A percentile compares a stretch with the other conserved stretches of the same genome.
Conservation (phyloP, 2,797 vertebrate species). For the Lagocephalus sceleratus region DNA sequence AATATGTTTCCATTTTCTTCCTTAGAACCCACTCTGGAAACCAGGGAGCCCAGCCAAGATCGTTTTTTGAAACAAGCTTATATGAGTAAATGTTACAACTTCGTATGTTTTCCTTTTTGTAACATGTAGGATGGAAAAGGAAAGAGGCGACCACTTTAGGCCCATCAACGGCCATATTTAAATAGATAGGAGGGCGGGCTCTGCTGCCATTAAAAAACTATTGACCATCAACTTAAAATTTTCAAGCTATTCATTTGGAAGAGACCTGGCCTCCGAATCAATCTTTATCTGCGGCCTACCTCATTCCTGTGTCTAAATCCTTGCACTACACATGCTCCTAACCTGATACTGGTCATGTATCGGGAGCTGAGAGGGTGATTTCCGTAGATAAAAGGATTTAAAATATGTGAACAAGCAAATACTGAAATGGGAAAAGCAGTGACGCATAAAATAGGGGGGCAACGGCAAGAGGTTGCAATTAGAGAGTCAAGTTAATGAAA, state of each 20-base stretch:
- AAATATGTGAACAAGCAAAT: neutral
- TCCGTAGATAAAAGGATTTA: neutral
- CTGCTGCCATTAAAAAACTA: constrained; percentile 22
- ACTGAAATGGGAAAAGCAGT: neutral
- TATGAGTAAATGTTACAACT: constrained; percentile 61
- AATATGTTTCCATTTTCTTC: constrained; percentile 73
- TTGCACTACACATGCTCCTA: neutral
- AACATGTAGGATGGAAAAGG: constrained; percentile 51
- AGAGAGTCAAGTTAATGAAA: constrained; percentile 4
- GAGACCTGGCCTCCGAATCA: neutral
- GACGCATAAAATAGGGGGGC: neutral
- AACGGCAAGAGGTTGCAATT: neutral
- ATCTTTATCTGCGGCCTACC: neutral
- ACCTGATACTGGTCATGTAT: neutral
- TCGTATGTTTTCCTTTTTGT: constrained; percentile 57
- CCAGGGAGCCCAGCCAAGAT: constrained; percentile 56
- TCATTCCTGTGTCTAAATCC: neutral
- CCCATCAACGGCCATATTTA: constrained; percentile 43
- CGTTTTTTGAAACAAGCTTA: constrained; percentile 63
- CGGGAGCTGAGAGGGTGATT: neutral
- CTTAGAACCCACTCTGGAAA: constrained; percentile 70
- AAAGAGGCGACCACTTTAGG: constrained; percentile 31
- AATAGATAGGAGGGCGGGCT: constrained; percentile 32
- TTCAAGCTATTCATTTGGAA: neutral
- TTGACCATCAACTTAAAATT: neutral